These are phyloP conservation scores for Metallyticus violacea DNA, from an alignment of 2,888 invertebrate genomes.

Conservation along the genomic window DNA sequence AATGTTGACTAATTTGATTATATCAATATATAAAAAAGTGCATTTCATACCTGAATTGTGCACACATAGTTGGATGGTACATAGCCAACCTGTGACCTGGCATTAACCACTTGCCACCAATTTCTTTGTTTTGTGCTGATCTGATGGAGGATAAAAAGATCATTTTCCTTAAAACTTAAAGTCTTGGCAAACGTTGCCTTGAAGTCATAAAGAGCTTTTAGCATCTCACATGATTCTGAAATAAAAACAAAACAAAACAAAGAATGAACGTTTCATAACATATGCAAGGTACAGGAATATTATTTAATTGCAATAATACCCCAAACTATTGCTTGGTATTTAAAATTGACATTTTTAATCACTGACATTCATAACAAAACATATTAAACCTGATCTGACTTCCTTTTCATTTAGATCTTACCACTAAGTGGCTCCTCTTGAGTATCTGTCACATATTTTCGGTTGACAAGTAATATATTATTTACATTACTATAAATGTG, in stretches of 20 bases:
- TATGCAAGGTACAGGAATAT: too few species aligned
- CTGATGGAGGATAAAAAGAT: conserved; percentile 77
- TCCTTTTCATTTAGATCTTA: background rate
- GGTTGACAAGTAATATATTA: background rate
- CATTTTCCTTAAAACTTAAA: conserved; percentile 74
- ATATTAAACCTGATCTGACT: background rate
- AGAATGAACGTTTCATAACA: too few species aligned
- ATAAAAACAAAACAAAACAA: too few species aligned
- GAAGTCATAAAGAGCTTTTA: conserved; percentile 79
- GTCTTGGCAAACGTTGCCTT: conserved; percentile 82
- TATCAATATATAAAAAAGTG: too few species aligned
- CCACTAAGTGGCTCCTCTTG: background rate
- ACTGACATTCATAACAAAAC: too few species aligned
- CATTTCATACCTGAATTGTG: conserved; percentile 63
- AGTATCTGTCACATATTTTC: background rate
- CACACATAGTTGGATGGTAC: conserved; percentile 86
- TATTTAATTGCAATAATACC: too few species aligned
- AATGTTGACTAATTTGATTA: too few species aligned
- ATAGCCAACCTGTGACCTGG: conserved; percentile 77
- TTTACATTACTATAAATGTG: background rate
- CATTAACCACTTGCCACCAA: conserved; percentile 88
- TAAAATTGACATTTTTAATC: too few species aligned
- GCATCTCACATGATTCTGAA: conserved; percentile 59
- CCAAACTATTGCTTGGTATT: too few species aligned
- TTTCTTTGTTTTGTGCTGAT: conserved; percentile 75